These are phyloP conservation scores for Panulirus ornatus DNA, from an alignment of 1,140 invertebrate species.

Conservation along the genomic window DNA sequence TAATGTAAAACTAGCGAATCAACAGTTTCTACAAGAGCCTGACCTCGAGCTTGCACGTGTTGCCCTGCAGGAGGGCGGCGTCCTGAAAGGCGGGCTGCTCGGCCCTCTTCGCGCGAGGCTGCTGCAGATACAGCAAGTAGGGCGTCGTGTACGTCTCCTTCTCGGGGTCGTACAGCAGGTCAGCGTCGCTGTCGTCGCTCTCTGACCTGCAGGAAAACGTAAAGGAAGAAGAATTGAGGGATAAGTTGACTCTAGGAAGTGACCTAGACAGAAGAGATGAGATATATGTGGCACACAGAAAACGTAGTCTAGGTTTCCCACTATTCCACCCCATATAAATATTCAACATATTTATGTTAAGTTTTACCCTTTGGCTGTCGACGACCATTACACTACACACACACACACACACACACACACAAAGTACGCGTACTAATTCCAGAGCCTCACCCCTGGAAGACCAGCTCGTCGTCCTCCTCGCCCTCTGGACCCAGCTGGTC, in stretches of 20 bases:
- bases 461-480: conserved; percentile 43
- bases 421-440: not conserved
- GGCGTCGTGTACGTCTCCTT: conserved; percentile 52
- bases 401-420: too few species aligned
- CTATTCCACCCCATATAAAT: too few species aligned
- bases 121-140: conserved; percentile 53
- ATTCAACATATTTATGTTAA: too few species aligned
- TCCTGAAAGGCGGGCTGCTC: not conserved
- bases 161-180: conserved; percentile 52
- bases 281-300: too few species aligned
- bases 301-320: too few species aligned
- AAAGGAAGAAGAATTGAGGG: too few species aligned
- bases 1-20: too few species aligned
- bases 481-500: conserved; percentile 51
- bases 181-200: conserved; percentile 36
- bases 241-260: too few species aligned
- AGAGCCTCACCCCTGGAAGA: conserved; percentile 13
- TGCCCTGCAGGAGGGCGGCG: not conserved
- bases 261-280: too few species aligned
- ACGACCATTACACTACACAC: too few species aligned
- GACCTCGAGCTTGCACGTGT: not conserved
- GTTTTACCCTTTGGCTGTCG: too few species aligned
- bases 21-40: too few species aligned
- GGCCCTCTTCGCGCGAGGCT: not conserved
- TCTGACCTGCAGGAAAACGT: conserved; percentile 45